A percentile compares a stretch with the other conserved stretches of the same genome.
Conservation (phyloP, 2,113 vertebrate genomes). For the human (Homo sapiens) region GRCh38 chr9:85856501-85857000, state of each 20-base stretch:
- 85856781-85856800: too few species aligned
- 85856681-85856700: background rate
- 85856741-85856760: background rate
- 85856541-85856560: background rate
- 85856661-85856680: background rate
- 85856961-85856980: too few species aligned
- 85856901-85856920: too few species aligned
- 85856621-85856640: background rate
- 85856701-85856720: background rate
- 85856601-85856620: background rate
- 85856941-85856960: too few species aligned
- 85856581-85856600: background rate
- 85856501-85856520: background rate
- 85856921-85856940: too few species aligned
- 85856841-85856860: too few species aligned
- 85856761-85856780: background rate
- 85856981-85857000: too few species aligned
- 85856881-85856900: too few species aligned
- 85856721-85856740: background rate
- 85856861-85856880: too few species aligned
- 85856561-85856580: background rate
- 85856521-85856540: background rate
- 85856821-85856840: too few species aligned
- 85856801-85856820: too few species aligned
- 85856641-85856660: background rate